A percentile compares a stretch with the other conserved stretches of the same genome.
These are phyloP conservation scores for Scalopus aquaticus DNA, from an alignment of 2,113 vertebrate genomes.

Conservation along the genomic window DNA sequence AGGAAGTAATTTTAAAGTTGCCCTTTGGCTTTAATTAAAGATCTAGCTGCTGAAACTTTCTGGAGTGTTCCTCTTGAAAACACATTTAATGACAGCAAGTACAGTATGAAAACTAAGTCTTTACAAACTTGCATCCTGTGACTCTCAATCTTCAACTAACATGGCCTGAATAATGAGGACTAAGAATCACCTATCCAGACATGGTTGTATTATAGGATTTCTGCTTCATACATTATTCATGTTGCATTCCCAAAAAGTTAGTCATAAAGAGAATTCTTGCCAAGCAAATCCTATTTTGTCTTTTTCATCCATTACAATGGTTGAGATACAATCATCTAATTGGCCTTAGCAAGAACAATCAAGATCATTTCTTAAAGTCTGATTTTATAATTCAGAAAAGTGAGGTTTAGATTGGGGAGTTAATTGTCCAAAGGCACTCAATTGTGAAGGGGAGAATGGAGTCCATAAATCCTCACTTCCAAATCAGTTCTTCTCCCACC, in stretches of 20 bases:
- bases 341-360: conserved; percentile 10
- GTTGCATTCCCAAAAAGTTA: conserved; percentile 7
- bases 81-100: background rate
- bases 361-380: conserved; percentile 31
- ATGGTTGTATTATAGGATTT: background rate
- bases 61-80: background rate
- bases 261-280: conserved; percentile 33
- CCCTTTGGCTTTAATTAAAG: conserved; percentile 66
- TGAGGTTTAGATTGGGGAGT: background rate
- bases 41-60: conserved; percentile 51
- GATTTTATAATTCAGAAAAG: conserved; percentile 34
- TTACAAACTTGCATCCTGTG: background rate
- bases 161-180: background rate
- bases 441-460: background rate
- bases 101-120: background rate
- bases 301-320: conserved; percentile 6
- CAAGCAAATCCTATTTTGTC: conserved; percentile 40
- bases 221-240: conserved; percentile 31
- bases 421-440: background rate
- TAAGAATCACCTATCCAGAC: background rate
- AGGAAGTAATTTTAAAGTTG: conserved; percentile 59
- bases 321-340: conserved; percentile 33
- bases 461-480: background rate
- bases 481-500: background rate
- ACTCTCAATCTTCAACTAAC: conserved; percentile 33